A percentile compares a stretch with the other conserved stretches of the same genome.
phyloP scores from a whole-genome alignment of 2,113 vertebrate genomes.

The Laterallus jamaicensis region DNA sequence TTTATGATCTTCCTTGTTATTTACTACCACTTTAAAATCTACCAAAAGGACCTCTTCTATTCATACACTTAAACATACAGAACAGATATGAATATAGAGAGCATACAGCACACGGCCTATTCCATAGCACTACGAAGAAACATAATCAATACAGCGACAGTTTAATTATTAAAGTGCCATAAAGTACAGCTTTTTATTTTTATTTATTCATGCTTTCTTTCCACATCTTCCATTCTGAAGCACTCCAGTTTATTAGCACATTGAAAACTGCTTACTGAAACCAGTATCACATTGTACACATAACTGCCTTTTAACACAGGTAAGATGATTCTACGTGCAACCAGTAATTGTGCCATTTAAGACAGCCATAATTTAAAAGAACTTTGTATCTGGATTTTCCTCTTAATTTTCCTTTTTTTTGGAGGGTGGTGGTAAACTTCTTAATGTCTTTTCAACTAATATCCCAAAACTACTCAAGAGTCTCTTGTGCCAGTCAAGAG shows the following conservation, averaged over 20 bases:
- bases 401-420: neutral
- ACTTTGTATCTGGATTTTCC: too few relatives aligned
- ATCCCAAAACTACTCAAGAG: neutral
- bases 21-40: neutral
- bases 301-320: accelerated
- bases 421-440: neutral
- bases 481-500: neutral
- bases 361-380: neutral
- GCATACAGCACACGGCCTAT: neutral
- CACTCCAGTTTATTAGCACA: neutral
- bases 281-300: neutral
- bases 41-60: neutral
- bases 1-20: neutral
- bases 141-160: neutral
- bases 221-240: neutral
- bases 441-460: neutral
- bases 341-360: neutral
- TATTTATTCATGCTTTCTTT: neutral
- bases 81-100: neutral
- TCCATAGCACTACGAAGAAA: neutral
- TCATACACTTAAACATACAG: accelerated
- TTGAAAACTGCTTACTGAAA: neutral
- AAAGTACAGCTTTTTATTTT: neutral
- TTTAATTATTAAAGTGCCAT: neutral
- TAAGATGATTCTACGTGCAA: neutral